phyloP scores from a whole-genome alignment of 2,113 vertebrate species.

The Urocitellus parryii region DNA sequence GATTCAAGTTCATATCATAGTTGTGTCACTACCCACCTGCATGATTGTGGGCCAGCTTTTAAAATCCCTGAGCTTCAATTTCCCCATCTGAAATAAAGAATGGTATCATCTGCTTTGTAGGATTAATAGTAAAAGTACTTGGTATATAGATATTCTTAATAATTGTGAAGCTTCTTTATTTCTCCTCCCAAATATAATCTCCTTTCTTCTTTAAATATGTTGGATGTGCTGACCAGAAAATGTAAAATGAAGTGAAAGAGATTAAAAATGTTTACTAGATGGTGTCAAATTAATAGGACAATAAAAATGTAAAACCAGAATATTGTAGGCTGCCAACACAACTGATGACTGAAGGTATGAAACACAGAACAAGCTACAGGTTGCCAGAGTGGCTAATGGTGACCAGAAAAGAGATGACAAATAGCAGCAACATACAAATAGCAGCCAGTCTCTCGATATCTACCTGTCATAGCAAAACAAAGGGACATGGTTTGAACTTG shows the following conservation, averaged over 20 bases:
- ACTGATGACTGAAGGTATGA: neutral
- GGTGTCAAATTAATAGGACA: neutral
- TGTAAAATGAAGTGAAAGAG: neutral
- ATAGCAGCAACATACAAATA: neutral
- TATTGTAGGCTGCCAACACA: neutral
- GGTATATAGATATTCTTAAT: neutral
- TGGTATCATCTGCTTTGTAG: neutral
- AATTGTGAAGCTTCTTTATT: constrained; percentile 12
- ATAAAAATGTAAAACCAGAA: neutral
- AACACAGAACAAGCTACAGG: neutral
- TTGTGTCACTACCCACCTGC: neutral
- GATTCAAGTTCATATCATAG: neutral
- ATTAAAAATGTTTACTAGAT: neutral
- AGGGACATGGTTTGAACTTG: neutral
- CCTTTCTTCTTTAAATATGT: constrained; percentile 24
- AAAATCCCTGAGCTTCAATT: neutral
- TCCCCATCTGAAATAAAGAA: constrained; percentile 5
- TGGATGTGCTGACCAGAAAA: constrained; percentile 32
- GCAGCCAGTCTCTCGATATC: neutral
- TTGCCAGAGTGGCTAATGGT: neutral
- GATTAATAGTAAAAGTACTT: neutral
- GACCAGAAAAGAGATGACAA: neutral
- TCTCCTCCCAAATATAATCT: neutral
- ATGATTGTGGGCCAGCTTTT: neutral
- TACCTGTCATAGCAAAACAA: neutral